Percentiles rank a stretch among this genome's conserved stretches.
Conservation (phyloP, 2,888 invertebrate species). For the Melanophora roralis region DNA sequence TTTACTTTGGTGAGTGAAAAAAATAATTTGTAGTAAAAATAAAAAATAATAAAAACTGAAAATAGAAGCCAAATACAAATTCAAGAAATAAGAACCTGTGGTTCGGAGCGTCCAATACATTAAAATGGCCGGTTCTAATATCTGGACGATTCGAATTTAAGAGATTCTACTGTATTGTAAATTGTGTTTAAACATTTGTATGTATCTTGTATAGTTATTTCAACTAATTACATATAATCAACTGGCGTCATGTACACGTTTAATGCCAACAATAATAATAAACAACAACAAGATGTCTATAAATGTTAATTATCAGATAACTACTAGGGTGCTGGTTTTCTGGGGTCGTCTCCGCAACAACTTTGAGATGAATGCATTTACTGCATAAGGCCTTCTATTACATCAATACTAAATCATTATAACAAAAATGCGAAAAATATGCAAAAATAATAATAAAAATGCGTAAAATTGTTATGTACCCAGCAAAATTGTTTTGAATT, state of each 20-base stretch:
- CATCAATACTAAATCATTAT: not conserved
- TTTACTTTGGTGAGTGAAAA: too few species aligned
- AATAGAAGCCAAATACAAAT: too few species aligned
- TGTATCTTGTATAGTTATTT: slow-evolving; percentile 18
- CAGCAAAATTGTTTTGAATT: too few species aligned
- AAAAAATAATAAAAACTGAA: too few species aligned
- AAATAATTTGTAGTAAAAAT: too few species aligned
- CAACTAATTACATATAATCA: slow-evolving; percentile 48
- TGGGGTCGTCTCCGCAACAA: slow-evolving; percentile 8
- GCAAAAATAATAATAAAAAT: too few species aligned
- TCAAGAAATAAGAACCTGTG: too few species aligned
- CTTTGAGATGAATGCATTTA: not conserved
- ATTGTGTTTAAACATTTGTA: not conserved
- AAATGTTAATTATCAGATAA: slow-evolving; percentile 58
- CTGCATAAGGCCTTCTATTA: not conserved
- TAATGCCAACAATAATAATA: slow-evolving; percentile 14
- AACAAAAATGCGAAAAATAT: not conserved
- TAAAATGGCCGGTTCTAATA: too few species aligned
- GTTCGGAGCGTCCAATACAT: too few species aligned
- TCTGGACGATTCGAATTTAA: too few species aligned
- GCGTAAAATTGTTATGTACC: too few species aligned
- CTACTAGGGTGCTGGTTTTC: slow-evolving; percentile 42
- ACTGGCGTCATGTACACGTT: slow-evolving; percentile 57
- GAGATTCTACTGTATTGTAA: not conserved
- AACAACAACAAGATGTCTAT: slow-evolving; percentile 30